Evolutionary conservation across 2,797 vertebrate species (phyloP), one percentile per base, ranked within the genome.

Genomic region (Perodicticus potto): DNA sequence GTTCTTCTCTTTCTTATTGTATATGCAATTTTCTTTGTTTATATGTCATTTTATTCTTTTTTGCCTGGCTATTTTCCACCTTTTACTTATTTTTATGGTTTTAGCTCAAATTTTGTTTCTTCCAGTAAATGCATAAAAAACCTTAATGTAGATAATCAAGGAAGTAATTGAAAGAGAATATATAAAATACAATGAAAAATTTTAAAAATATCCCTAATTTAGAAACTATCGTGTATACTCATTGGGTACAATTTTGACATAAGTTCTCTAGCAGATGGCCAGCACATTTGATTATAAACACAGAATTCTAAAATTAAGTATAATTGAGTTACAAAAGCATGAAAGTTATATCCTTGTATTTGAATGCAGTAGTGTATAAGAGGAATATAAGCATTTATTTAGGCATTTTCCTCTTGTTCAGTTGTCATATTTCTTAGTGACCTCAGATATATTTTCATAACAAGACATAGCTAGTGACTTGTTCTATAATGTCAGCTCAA

Each of bases 241-340:
- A 32, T 59, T 72, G 29, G 22, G 22, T 76, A 23, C 37, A 89
- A 88, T 76, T 89, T 93, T 43, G 86, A 14, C 49, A 27, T 12
- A 57, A 87, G 53, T 97, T 97, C 77, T 97, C 76, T 96, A 96
- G 97, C 97, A 98, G 97, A 97, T 98, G 98, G 97, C 81, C 89
- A 92, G 93, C 93, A 98, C 93, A 98, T 98, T 98, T 97, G 84
- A 97, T 69, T 73, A 49, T 67, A 98, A 96, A 94, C 63, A 93
- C 67, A 93, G 90, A 87, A 95, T 95, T 34, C 93, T 77, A 91
- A 89, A 94, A 86, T 91, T 89, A 91, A 23, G 2, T 69, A 59
- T 81, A 3, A 57, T 67, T 7, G 14, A 81, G 12, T 76, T 83
- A 83, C 40, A 94, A 74, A 91, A 80, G 13, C 13, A 63, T 45